phyloP scores from a whole-genome alignment of 2,797 vertebrate genomes.

The Meda fulgida region DNA sequence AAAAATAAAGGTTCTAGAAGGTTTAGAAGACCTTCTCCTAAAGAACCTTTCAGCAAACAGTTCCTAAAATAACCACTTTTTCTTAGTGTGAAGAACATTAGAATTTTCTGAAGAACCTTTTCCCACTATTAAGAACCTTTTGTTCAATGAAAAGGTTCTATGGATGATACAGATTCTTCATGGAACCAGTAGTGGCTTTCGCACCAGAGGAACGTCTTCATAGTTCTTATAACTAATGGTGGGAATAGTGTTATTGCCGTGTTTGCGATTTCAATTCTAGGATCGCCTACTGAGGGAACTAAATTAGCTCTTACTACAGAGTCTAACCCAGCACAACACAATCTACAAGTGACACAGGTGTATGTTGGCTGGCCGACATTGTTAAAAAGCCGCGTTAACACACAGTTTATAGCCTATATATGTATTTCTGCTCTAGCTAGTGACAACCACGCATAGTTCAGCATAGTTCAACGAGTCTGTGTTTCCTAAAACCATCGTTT shows the following conservation, averaged over 20 bases:
- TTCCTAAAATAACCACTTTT: too few species aligned
- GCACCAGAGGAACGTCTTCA: neutral
- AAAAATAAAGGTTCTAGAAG: neutral
- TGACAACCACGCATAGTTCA: too few species aligned
- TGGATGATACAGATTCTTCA: neutral
- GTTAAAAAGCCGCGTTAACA: neutral
- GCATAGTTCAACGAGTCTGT: too few species aligned
- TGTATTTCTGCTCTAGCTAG: too few species aligned
- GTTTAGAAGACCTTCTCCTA: neutral
- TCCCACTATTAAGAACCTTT: too few species aligned
- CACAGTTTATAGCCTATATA: neutral
- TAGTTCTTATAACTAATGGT: neutral
- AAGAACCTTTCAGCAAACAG: neutral
- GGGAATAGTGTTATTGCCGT: neutral
- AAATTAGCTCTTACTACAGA: neutral
- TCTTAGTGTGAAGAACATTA: too few species aligned
- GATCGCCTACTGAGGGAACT: neutral
- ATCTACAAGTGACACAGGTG: neutral
- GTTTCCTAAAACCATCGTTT: too few species aligned
- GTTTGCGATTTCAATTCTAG: neutral
- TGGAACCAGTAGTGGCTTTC: neutral
- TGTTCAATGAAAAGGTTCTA: too few species aligned
- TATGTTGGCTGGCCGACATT: neutral
- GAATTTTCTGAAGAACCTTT: too few species aligned
- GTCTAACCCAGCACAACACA: neutral